Conservation (phyloP, 2,888 invertebrate genomes). For the Nephrotoma appendiculata region DNA sequence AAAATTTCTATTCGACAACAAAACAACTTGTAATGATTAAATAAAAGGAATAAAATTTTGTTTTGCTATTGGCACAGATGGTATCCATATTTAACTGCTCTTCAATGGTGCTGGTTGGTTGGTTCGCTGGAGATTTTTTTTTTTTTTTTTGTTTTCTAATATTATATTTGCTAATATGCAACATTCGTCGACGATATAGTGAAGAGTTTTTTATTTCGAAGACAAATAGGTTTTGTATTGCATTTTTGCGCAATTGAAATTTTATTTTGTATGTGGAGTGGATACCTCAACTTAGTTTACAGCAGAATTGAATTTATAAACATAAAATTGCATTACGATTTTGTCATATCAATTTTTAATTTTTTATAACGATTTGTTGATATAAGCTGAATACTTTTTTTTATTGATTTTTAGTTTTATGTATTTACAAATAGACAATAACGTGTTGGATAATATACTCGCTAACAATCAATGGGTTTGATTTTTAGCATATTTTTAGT, state of each 20-base stretch:
- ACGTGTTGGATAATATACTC: not conserved
- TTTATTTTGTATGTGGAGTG: not conserved
- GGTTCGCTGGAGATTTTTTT: not conserved
- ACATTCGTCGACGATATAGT: not conserved
- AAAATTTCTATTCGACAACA: not conserved
- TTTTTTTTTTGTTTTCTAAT: not conserved
- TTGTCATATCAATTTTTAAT: not conserved
- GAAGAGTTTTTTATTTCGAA: not conserved
- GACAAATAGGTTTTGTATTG: not conserved
- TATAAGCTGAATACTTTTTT: not conserved
- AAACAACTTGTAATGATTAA: not conserved
- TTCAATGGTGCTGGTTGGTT: not conserved
- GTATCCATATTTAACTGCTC: not conserved
- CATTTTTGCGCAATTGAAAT: not conserved
- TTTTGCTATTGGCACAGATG: not conserved
- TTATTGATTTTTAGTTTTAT: not conserved
- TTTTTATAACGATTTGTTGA: not conserved
- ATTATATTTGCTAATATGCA: not conserved
- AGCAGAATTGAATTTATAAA: not conserved
- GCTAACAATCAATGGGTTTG: not conserved
- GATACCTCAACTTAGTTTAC: not conserved
- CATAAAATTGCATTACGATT: not conserved
- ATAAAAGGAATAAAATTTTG: not conserved
- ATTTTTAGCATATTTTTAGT: not conserved
- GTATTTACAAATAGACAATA: not conserved